These are phyloP conservation scores for Sepiola atlantica DNA, from an alignment of 2,888 invertebrate species.

Conservation along the genomic window DNA sequence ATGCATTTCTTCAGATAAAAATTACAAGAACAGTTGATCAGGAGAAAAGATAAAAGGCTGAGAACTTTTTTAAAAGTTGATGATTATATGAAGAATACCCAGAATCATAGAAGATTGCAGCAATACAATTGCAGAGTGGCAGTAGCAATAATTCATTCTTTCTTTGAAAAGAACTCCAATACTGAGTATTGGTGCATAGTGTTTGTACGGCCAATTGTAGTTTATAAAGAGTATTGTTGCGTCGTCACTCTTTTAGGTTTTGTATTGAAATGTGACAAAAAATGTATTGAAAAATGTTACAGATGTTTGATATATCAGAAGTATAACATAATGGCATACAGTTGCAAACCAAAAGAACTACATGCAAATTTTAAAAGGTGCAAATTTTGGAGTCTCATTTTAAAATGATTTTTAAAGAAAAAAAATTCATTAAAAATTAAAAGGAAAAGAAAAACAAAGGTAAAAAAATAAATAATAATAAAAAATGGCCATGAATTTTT, in stretches of 20 bases:
- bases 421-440: not conserved
- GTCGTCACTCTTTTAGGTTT: not conserved
- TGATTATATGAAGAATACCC: slow-evolving; percentile 9
- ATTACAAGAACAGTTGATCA: slow-evolving; percentile 18
- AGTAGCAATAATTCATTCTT: not conserved
- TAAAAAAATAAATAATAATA: too few relatives aligned
- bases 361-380: not conserved
- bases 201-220: not conserved
- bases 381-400: not conserved
- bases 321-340: not conserved
- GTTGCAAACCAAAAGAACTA: not conserved
- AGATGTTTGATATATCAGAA: not conserved
- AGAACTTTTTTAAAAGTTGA: not conserved
- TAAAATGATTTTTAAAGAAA: not conserved
- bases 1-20: not conserved
- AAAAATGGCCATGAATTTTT: not conserved
- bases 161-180: not conserved
- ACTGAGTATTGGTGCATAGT: slow-evolving; percentile 32
- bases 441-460: too few relatives aligned
- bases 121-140: not conserved
- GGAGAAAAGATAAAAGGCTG: not conserved
- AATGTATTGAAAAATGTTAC: slow-evolving; percentile 14
- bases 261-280: not conserved
- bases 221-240: not conserved
- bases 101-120: not conserved